A percentile compares a stretch with the other conserved stretches of the same genome.
phyloP scores from a whole-genome alignment of 2,888 invertebrate species.

The Dione vanillae region DNA sequence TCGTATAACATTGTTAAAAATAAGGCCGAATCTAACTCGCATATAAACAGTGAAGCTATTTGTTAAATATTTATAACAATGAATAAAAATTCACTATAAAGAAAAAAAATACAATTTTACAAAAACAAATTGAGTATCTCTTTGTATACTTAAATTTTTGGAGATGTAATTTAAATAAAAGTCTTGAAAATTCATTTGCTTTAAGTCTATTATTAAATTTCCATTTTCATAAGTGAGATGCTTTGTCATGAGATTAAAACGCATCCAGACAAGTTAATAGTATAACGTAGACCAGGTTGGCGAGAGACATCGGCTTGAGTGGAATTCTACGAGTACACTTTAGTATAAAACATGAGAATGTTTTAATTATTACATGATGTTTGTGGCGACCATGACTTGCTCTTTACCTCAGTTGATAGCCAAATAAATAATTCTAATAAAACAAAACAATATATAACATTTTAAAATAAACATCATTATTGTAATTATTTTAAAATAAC shows the following conservation, averaged over 20 bases:
- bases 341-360: slow-evolving; percentile 33
- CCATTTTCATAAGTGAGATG: slow-evolving; percentile 28
- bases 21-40: too few species aligned
- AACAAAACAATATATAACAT: neutral
- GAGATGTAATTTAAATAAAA: slow-evolving; percentile 18
- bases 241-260: slow-evolving; percentile 37
- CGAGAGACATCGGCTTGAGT: slow-evolving; percentile 40
- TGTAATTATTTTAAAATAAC: too few species aligned
- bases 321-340: slow-evolving; percentile 32
- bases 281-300: slow-evolving; percentile 35
- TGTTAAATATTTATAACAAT: too few species aligned
- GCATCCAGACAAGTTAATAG: slow-evolving; percentile 34
- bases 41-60: too few species aligned
- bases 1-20: neutral
- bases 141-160: neutral
- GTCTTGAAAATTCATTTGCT: slow-evolving; percentile 8
- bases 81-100: too few species aligned
- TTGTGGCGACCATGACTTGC: slow-evolving; percentile 12
- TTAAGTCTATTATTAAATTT: slow-evolving; percentile 26
- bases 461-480: too few species aligned
- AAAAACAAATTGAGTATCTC: neutral
- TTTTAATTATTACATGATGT: slow-evolving; percentile 29
- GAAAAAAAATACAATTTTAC: neutral
- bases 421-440: neutral
- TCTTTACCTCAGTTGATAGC: neutral